Conservation (phyloP, 2,888 invertebrate species). For the Notodonta dromedarius region DNA sequence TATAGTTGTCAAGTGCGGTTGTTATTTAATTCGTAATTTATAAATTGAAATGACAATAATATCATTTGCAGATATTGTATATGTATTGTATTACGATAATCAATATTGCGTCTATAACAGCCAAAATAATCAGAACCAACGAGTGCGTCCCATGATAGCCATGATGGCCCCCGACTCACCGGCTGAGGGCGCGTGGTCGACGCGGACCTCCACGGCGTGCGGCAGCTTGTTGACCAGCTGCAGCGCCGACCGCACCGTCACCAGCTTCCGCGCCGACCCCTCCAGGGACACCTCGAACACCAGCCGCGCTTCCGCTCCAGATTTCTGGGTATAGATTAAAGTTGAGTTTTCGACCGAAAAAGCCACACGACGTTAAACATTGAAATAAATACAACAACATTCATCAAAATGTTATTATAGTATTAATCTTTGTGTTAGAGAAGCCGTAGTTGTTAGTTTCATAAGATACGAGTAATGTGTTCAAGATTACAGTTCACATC, state of each 20-base stretch:
- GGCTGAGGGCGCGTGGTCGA: conserved; percentile 62
- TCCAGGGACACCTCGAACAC: conserved; percentile 96
- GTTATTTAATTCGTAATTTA: not conserved
- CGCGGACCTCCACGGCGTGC: conserved; percentile 84
- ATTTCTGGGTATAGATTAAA: conserved; percentile 50
- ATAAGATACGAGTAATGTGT: too few species aligned
- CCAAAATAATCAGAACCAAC: not conserved
- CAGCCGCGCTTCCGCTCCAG: conserved; percentile 87
- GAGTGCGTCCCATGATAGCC: not conserved
- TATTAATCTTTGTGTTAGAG: too few species aligned
- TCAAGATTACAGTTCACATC: not conserved
- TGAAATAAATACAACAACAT: too few species aligned
- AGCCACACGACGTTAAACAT: too few species aligned
- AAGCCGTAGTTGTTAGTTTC: too few species aligned
- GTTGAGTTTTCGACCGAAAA: not conserved
- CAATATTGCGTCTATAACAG: too few species aligned
- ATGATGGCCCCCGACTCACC: conserved; percentile 47
- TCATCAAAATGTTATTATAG: too few species aligned
- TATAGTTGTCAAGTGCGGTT: conserved; percentile 47
- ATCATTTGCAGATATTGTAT: too few species aligned
- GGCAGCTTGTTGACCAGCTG: conserved; percentile 90
- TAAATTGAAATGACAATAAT: too few species aligned
- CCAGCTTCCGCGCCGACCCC: conserved; percentile 96
- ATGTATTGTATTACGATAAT: too few species aligned
- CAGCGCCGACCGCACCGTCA: conserved; percentile 96